Evolutionary conservation across 2,113 vertebrate genomes (phyloP).

Genomic region (Elachura formosa): DNA sequence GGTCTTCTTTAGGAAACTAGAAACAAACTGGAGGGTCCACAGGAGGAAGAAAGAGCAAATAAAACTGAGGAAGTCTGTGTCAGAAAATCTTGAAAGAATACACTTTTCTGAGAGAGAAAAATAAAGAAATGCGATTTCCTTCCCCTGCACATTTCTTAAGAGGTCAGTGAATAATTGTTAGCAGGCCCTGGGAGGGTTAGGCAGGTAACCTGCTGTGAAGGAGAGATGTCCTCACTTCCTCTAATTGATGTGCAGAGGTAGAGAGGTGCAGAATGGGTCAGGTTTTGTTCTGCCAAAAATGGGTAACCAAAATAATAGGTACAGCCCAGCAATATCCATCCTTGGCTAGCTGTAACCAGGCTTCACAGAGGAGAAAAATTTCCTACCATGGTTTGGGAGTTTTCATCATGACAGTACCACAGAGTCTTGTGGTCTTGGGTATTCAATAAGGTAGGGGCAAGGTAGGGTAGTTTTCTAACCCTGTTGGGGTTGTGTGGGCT

Average conservation of each 20-base stretch:
- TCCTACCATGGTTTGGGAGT: not conserved
- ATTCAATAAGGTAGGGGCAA: not conserved
- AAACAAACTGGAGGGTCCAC: not conserved
- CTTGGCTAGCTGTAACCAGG: not conserved
- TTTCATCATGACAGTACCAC: not conserved
- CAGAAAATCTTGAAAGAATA: not conserved
- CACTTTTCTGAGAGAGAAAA: not conserved
- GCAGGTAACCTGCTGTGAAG: not conserved
- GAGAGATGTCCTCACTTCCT: not conserved
- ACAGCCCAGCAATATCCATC: not conserved
- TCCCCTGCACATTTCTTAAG: not conserved
- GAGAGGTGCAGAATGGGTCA: not conserved
- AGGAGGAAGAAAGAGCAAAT: not conserved
- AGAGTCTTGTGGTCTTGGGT: not conserved
- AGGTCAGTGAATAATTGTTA: not conserved
- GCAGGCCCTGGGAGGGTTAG: not conserved
- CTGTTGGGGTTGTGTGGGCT: rapidly evolving
- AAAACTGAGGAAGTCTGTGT: not conserved
- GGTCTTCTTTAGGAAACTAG: not conserved
- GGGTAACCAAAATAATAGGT: not conserved
- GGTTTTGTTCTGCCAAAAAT: not conserved
- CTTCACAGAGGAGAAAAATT: not conserved
- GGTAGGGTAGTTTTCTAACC: not conserved
- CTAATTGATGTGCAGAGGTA: not conserved
- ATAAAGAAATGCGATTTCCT: not conserved